phyloP scores from a whole-genome alignment of 2,113 vertebrate species.

The Puntigrus tetrazona region DNA sequence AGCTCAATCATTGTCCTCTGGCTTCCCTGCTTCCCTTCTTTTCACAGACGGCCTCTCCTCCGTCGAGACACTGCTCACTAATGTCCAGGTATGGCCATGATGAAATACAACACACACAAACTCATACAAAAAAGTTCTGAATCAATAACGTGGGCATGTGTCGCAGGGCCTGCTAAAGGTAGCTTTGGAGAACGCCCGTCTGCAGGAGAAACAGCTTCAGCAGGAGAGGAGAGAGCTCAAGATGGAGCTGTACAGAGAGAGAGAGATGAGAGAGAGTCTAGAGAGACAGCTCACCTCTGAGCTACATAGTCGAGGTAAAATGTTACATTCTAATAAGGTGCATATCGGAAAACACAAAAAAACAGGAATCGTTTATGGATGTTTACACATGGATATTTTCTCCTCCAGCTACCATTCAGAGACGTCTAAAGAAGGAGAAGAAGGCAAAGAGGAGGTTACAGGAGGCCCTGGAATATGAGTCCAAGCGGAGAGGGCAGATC shows the following conservation, averaged over 20 bases:
- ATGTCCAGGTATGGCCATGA: constrained; percentile 86
- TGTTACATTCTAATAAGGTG: neutral
- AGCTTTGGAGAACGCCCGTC: constrained; percentile 93
- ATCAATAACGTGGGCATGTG: neutral
- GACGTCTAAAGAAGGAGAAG: constrained; percentile 89
- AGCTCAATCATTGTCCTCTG: constrained; percentile 82
- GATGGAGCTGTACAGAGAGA: constrained; percentile 95
- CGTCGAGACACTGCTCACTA: constrained; percentile 93
- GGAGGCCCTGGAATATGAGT: constrained; percentile 87
- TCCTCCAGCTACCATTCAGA: constrained; percentile 83
- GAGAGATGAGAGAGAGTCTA: constrained; percentile 93
- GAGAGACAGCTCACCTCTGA: constrained; percentile 94
- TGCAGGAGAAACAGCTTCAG: constrained; percentile 96
- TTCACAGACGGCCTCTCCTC: constrained; percentile 92
- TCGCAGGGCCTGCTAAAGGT: constrained; percentile 93
- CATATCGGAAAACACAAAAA: neutral
- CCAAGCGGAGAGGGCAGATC: constrained; percentile 84
- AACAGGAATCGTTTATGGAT: neutral
- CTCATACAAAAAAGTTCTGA: too few species aligned
- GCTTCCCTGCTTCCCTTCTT: constrained; percentile 89
- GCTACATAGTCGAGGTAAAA: constrained; percentile 91
- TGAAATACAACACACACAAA: neutral
- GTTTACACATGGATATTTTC: constrained; percentile 63
- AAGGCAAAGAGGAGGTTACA: constrained; percentile 91
- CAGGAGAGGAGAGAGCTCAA: constrained; percentile 95